Conservation (phyloP, 2,113 vertebrate genomes). For the Mobula birostris region DNA sequence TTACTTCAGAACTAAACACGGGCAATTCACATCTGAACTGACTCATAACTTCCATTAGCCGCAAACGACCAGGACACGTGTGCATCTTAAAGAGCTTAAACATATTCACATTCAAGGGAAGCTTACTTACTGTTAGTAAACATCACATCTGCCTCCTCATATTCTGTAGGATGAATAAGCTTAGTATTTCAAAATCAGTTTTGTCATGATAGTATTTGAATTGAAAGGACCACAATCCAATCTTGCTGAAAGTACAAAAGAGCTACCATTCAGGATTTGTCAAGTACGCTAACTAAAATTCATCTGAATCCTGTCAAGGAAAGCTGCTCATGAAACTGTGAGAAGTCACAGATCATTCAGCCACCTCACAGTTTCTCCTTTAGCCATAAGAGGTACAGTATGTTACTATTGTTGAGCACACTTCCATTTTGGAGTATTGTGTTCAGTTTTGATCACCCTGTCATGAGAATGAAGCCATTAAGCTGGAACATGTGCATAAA, state of each 20-base stretch:
- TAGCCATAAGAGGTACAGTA: too few species aligned
- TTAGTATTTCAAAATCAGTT: neutral
- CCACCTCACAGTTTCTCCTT: neutral
- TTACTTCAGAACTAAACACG: conserved; percentile 8
- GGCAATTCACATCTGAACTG: conserved; percentile 18
- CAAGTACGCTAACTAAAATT: neutral
- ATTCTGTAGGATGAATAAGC: neutral
- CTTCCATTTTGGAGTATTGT: too few species aligned
- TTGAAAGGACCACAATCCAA: neutral
- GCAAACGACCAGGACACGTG: conserved; percentile 14
- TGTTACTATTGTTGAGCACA: too few species aligned
- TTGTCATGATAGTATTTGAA: neutral
- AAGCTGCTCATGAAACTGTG: neutral
- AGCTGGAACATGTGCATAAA: too few species aligned
- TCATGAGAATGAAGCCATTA: too few species aligned
- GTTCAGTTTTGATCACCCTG: too few species aligned
- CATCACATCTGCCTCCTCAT: neutral
- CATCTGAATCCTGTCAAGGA: neutral
- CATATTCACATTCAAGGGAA: neutral
- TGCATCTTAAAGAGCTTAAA: neutral
- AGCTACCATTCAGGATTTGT: neutral
- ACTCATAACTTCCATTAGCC: conserved; percentile 20
- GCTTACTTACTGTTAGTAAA: neutral
- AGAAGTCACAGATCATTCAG: neutral
- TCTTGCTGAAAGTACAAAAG: neutral